These are phyloP conservation scores for Vulpes vulpes DNA, from an alignment of 2,113 vertebrate genomes.

Conservation along the genomic window DNA sequence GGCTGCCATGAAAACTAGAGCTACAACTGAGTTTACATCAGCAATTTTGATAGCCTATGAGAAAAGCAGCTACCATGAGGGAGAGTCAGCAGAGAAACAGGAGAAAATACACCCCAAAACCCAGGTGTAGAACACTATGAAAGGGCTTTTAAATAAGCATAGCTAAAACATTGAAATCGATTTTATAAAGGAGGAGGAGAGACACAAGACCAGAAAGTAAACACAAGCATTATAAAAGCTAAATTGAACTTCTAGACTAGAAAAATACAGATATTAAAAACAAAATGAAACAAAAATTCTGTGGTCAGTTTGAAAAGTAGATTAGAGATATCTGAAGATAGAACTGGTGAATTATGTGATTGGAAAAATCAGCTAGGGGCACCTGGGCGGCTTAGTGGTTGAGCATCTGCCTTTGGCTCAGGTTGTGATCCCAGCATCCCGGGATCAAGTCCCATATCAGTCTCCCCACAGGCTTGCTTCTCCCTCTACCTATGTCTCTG, in stretches of 20 bases:
- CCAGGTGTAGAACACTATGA: neutral
- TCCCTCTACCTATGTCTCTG: too few species aligned
- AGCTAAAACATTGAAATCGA: neutral
- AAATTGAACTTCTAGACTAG: neutral
- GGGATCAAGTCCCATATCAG: too few species aligned
- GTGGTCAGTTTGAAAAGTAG: neutral
- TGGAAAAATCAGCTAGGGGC: neutral
- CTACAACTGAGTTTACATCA: neutral
- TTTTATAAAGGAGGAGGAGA: neutral
- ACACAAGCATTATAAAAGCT: neutral
- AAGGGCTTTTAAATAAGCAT: neutral
- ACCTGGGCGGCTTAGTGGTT: too few species aligned
- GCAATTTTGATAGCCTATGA: neutral
- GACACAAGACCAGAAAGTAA: neutral
- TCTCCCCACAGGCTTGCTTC: too few species aligned
- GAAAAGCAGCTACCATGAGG: neutral
- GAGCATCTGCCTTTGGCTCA: too few species aligned
- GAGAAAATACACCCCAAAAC: accelerated
- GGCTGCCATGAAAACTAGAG: neutral
- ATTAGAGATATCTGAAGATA: neutral
- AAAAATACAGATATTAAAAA: neutral
- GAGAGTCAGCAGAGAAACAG: neutral
- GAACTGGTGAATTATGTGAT: neutral
- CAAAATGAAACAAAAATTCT: neutral
- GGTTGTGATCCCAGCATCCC: too few species aligned